These are phyloP conservation scores for Scrobipalpa costella DNA, from an alignment of 2,888 invertebrate genomes.

Conservation along the genomic window DNA sequence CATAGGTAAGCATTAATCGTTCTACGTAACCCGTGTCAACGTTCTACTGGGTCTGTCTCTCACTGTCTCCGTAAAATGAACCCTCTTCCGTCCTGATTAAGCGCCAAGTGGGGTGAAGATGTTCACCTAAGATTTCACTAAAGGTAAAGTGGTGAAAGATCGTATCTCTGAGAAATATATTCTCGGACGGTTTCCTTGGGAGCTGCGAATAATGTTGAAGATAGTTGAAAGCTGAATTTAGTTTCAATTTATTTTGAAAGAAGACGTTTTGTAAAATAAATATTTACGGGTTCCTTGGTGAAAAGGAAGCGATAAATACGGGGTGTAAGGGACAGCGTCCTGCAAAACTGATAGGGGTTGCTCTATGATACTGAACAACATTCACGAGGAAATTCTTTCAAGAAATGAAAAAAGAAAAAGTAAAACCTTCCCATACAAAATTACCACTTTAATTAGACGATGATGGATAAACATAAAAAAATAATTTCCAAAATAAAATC, in stretches of 20 bases:
- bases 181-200: neutral
- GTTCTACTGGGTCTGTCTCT: neutral
- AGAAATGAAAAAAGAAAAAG: too few species aligned
- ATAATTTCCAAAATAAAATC: too few species aligned
- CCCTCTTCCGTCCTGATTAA: constrained; percentile 16
- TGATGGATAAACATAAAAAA: too few species aligned
- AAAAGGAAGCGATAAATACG: neutral
- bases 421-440: too few species aligned
- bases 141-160: constrained; percentile 5
- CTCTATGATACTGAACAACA: too few species aligned
- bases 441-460: too few species aligned
- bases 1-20: neutral
- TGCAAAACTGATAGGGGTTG: too few species aligned
- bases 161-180: constrained; percentile 14
- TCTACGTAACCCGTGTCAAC: constrained; percentile 11
- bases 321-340: too few species aligned
- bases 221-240: constrained; percentile 2
- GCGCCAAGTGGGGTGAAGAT: constrained; percentile 16
- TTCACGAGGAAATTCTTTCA: too few species aligned
- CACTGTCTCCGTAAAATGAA: constrained; percentile 12
- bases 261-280: neutral
- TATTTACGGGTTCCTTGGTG: neutral
- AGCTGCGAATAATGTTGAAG: neutral
- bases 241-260: constrained; percentile 18
- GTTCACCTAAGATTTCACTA: constrained; percentile 2